These are phyloP conservation scores for Tetragonula clypearis DNA, from an alignment of 1,140 invertebrate species.

Conservation along the genomic window DNA sequence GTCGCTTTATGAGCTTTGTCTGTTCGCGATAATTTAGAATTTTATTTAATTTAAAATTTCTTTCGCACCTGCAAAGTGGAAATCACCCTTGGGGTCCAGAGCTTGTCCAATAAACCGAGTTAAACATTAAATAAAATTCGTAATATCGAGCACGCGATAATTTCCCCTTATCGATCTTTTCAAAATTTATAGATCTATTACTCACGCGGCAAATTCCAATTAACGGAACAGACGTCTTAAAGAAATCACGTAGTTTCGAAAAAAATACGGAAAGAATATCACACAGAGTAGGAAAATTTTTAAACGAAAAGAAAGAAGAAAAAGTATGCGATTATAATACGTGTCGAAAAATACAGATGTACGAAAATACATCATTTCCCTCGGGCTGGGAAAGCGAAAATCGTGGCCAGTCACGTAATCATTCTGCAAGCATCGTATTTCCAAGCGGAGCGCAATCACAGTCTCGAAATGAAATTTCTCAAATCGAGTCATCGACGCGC, in stretches of 20 bases:
- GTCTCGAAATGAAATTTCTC: slow-evolving; percentile 31
- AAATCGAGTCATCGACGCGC: slow-evolving; percentile 1
- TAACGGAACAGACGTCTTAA: background rate
- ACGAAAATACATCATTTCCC: background rate
- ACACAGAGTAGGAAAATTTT: background rate
- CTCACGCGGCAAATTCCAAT: background rate
- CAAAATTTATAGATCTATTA: background rate
- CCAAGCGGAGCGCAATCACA: slow-evolving; percentile 10
- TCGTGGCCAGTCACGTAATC: background rate
- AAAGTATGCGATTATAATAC: too few relatives aligned
- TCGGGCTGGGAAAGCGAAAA: background rate
- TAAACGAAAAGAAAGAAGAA: background rate
- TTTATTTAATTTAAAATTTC: background rate
- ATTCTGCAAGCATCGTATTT: background rate
- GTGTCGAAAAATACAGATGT: background rate
- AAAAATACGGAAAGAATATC: background rate
- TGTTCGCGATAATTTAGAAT: background rate
- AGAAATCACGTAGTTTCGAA: background rate
- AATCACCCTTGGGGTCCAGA: background rate
- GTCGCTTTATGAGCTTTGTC: background rate
- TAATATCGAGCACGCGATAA: background rate
- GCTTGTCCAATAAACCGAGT: background rate
- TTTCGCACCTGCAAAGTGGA: too few relatives aligned
- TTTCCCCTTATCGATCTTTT: background rate
- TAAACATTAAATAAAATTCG: background rate